phyloP scores from a whole-genome alignment of 2,888 invertebrate species.

The Agriopis aurantiaria region DNA sequence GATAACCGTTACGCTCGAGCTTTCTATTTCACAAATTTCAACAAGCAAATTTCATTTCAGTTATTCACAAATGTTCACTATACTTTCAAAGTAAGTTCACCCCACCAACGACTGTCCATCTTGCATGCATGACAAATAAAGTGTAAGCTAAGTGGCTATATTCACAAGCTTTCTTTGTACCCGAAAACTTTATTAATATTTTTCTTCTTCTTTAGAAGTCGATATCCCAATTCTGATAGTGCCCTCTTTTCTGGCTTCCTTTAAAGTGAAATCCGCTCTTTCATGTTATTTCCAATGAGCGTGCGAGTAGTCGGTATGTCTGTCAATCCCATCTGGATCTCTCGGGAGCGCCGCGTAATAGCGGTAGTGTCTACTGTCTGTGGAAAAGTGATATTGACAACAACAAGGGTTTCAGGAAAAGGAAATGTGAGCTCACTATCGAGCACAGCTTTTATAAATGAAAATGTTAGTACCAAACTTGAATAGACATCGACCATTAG shows the following conservation, averaged over 20 bases:
- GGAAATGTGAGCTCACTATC: conserved; percentile 2
- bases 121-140: conserved; percentile 18
- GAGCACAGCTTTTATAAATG: neutral
- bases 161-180: conserved; percentile 8
- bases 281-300: conserved; percentile 32
- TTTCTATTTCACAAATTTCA: too few relatives aligned
- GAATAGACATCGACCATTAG: neutral
- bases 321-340: conserved; percentile 34
- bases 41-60: too few relatives aligned
- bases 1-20: too few relatives aligned
- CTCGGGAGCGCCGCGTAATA: conserved; percentile 23
- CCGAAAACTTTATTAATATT: conserved; percentile 6
- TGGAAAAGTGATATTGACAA: conserved; percentile 32
- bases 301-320: conserved; percentile 30
- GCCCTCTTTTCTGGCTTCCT: conserved; percentile 20
- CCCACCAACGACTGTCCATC: neutral
- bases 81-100: conserved; percentile 11
- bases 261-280: conserved; percentile 29
- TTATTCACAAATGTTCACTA: neutral
- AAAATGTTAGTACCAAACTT: neutral
- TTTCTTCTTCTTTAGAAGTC: conserved; percentile 11
- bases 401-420: conserved; percentile 14
- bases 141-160: conserved; percentile 4
- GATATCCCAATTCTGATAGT: conserved; percentile 23
- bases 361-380: conserved; percentile 23